Evolutionary conservation across 2,888 invertebrate genomes (phyloP), one percentile per base, ranked within the genome.

Genomic region (Taphrorychus bicolor): DNA sequence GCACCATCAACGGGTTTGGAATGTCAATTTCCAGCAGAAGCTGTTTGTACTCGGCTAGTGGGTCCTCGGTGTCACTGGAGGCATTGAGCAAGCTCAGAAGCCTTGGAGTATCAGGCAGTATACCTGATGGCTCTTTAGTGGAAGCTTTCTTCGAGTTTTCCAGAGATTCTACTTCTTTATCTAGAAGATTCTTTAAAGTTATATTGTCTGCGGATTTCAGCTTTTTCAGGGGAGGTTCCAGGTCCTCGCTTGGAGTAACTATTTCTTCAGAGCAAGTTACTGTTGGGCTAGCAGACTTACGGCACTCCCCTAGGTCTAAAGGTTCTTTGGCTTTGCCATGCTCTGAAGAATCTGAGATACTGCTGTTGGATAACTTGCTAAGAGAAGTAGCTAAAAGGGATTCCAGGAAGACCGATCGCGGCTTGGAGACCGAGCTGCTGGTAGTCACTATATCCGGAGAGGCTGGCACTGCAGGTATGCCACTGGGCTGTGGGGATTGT

Each of bases 1-100:
- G 94, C 70, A 94, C 89, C 68, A 94, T 81, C 75, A 94, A 84
- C 7, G 93, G 93, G 84, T 94, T 93, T 45, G 93, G 93, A 77
- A 94, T 87, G 78, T 89, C 87, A 76, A 90, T 87, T 75, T 88
- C 89, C 53, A 85, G 84, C 69, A 91, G 85, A 19, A 94, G 83
- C 76, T 88, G 85, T 72, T 89, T 88, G 5, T 93, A 83, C 77
- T 94, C 93, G 66, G 88, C 88, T 4, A 92, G 78, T 0, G 93
- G 90, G 77, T 86, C 86, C 32, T 72, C 56, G n/a, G 83, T 84
- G 74, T 87, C 87, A 32, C 85, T 84, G 16, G 78, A 79, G 45
- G 75, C 79, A 24, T 83, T 83, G n/a, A 85, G 73, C 58, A 85
- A 73, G 69, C 85, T 83, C 32, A 84, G 72, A 14, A 85, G 73